These are phyloP conservation scores for Gambelia wislizenii DNA, from an alignment of 2,797 vertebrate genomes.

Conservation along the genomic window DNA sequence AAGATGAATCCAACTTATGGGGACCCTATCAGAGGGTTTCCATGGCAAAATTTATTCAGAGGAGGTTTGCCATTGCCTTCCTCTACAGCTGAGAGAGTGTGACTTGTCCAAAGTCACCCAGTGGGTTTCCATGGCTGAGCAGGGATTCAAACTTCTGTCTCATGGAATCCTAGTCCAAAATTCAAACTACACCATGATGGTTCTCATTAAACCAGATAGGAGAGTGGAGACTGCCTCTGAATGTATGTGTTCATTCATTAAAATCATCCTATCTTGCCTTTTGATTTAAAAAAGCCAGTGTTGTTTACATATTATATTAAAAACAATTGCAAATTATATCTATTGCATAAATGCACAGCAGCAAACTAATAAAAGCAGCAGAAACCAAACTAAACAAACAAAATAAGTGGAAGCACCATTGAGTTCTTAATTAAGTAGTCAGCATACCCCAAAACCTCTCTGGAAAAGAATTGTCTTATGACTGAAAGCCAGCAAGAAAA, in stretches of 20 bases:
- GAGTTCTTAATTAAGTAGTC: background rate
- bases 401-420: background rate
- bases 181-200: no score
- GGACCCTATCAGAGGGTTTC: no score
- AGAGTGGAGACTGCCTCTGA: background rate
- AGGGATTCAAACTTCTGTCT: no score
- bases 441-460: background rate
- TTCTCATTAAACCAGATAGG: no score
- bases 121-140: no score
- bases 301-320: background rate
- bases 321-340: conserved; percentile 9
- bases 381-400: conserved; percentile 8
- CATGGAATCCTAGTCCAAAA: no score
- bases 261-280: background rate
- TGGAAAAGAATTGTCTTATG: background rate
- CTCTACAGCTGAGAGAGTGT: no score
- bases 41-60: no score
- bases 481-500: background rate
- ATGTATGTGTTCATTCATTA: background rate
- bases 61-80: no score
- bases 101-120: no score
- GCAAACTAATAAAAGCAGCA: conserved; percentile 18
- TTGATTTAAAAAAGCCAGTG: background rate
- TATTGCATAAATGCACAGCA: background rate
- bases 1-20: no score